phyloP scores from a whole-genome alignment of 2,113 vertebrate species.

The Catagonus wagneri region DNA sequence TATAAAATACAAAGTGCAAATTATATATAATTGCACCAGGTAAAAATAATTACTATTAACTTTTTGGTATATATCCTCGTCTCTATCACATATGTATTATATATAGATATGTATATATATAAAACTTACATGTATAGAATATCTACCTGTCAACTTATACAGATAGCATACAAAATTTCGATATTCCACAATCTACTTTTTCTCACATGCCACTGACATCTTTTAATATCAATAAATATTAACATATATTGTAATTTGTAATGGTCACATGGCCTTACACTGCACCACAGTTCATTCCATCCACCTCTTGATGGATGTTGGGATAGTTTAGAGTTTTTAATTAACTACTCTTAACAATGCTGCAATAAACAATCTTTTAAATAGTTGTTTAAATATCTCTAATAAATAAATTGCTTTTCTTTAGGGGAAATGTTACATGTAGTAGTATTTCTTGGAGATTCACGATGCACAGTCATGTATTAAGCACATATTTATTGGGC shows the following conservation, averaged over 20 bases:
- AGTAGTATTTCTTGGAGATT: neutral
- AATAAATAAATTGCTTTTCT: neutral
- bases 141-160: neutral
- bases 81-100: neutral
- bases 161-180: neutral
- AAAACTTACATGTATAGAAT: too few species aligned
- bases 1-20: neutral
- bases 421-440: neutral
- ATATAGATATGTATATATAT: neutral
- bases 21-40: neutral
- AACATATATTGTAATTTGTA: neutral
- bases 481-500: neutral
- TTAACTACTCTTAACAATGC: neutral
- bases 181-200: neutral
- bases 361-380: neutral
- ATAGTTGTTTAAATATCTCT: conserved; percentile 5
- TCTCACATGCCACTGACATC: neutral
- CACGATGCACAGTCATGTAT: neutral
- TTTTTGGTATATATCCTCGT: neutral
- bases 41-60: neutral
- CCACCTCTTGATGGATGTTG: neutral
- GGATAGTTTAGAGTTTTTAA: neutral
- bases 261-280: neutral
- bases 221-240: neutral
- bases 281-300: neutral